Evolutionary conservation across 2,113 vertebrate species (phyloP).

Genomic region (Silurus meridionalis): DNA sequence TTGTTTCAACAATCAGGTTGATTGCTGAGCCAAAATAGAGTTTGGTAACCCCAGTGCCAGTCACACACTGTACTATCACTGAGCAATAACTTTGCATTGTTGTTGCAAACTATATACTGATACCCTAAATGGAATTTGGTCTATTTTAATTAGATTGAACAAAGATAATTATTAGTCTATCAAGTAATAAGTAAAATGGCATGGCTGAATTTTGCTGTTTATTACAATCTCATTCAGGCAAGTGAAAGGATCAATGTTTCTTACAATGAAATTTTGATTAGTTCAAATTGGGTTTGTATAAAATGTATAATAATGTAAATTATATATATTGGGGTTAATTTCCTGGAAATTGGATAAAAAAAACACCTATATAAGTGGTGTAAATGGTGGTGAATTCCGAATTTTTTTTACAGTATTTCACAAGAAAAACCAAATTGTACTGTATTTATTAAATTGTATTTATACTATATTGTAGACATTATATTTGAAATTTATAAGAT

Average conservation of each 20-base stretch:
- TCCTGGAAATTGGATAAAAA: not conserved
- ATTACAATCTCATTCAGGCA: not conserved
- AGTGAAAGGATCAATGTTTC: not conserved
- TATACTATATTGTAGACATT: no score
- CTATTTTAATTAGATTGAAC: not conserved
- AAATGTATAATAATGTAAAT: not conserved
- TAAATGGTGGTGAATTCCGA: no score
- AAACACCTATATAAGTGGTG: no score
- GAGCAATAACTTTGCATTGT: constrained; percentile 26
- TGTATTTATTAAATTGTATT: no score
- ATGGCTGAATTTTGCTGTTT: not conserved
- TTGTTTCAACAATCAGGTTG: constrained; percentile 50
- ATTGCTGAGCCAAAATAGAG: constrained; percentile 53
- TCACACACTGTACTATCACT: constrained; percentile 34
- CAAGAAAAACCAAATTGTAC: no score
- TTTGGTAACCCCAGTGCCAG: constrained; percentile 34
- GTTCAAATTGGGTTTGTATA: not conserved
- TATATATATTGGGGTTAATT: not conserved
- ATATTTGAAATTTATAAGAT: no score
- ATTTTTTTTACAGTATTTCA: no score
- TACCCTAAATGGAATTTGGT: not conserved
- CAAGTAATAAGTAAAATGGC: not conserved
- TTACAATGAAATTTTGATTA: not conserved
- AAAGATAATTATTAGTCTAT: not conserved
- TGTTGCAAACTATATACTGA: not conserved